Base-by-base conservation (phyloP, 2,797 vertebrate species). In the Chelonia mydas region DNA sequence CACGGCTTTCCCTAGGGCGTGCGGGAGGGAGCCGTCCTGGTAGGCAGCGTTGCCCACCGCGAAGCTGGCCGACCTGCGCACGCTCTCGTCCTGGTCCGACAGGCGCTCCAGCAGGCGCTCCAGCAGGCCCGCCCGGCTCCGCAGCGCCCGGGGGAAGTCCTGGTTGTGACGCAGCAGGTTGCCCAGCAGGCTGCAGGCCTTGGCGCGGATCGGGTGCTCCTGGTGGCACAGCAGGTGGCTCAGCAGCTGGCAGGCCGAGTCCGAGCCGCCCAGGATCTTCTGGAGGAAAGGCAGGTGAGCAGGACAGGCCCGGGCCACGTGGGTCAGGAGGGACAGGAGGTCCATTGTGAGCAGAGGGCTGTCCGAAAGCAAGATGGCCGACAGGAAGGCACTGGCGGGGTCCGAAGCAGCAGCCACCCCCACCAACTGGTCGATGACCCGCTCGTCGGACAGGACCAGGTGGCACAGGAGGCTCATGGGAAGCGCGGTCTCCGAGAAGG, bases 381-480 rank as follows among this genome's bases (percentile, higher is more conserved):
- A 97, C 81, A 98, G 90, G 97, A 98, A 98, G 83, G 96, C 27
- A 21, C 93, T 15, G 4, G 88, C 4, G 8, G 82, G 86, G 27
- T 98, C 96, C 0, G 98, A 98, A n/a, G 92, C 5, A 2, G 90
- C 51, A 45, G 98, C 97, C 54, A 91, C 84, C 37, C 76, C 89
- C 61, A 97, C 97, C 80, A 98, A 93, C 93, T 98, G 98, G 76
- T 94, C 95, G 85, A 98, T 91, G 83, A 97, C 90, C 47, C 81
- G 86, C 28, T 92, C 21, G 61, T 99, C 98, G 31, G 97, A 98
- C 82, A 99, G 97, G 72, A 99, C 98, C 45, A 99, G 96, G 59
- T 97, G 98, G 96, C 99, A 98, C 92, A 99, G 98, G 85, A 99
- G 98, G 92, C 98, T 98, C 89, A 99, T 91, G 27, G 99, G 99